A percentile compares a stretch with the other conserved stretches of the same genome.
Evolutionary conservation across 2,113 vertebrate genomes (phyloP).

Genomic region (Pachyramphus minor): DNA sequence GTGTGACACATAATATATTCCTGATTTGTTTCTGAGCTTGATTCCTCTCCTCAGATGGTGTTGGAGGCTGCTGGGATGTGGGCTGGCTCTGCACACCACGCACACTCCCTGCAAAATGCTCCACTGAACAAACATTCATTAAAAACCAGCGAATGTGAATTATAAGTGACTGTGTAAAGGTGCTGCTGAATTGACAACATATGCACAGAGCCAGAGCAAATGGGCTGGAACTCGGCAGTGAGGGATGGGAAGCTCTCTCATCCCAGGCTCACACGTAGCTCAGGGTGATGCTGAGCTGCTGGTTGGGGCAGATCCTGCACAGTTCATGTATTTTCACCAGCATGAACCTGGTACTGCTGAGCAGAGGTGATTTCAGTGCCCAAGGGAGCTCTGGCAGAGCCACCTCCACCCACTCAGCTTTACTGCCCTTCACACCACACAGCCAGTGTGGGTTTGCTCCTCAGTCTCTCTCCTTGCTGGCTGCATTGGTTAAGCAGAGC

Average conservation of each 20-base stretch:
- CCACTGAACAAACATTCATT: constrained; percentile 20
- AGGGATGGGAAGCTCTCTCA: neutral
- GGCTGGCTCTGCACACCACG: neutral
- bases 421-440: neutral
- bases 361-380: fast-evolving
- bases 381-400: neutral
- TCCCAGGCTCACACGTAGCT: neutral
- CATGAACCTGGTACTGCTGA: neutral
- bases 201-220: neutral
- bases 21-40: neutral
- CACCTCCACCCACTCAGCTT: neutral
- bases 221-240: neutral
- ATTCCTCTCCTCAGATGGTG: neutral
- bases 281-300: neutral
- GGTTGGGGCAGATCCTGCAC: neutral
- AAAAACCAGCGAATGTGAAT: neutral
- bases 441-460: neutral
- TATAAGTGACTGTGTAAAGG: neutral
- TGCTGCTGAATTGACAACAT: neutral
- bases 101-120: neutral
- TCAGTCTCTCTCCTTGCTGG: neutral
- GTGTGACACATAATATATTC: neutral
- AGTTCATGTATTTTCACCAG: neutral
- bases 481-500: neutral
- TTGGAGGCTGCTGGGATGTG: neutral